Conservation (phyloP, 2,113 vertebrate genomes). For the Lichenostomus cassidix region DNA sequence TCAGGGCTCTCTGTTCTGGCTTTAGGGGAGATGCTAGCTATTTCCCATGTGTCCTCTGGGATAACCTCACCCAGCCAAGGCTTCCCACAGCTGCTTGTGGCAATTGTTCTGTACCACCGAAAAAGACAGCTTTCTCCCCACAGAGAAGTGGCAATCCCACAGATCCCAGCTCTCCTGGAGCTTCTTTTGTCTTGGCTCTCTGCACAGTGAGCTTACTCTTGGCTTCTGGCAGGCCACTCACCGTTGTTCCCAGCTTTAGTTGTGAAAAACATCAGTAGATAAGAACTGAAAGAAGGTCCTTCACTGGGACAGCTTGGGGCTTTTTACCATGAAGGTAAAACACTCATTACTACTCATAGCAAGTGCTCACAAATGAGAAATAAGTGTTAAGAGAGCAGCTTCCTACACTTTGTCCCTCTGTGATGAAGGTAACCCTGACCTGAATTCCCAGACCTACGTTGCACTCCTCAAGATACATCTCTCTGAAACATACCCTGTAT, state of each 20-base stretch:
- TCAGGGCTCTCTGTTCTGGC: conserved; percentile 25
- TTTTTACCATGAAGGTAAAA: background rate
- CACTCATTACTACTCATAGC: background rate
- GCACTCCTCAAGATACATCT: background rate
- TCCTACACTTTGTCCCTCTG: background rate
- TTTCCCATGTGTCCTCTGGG: conserved; percentile 24
- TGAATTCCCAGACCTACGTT: background rate
- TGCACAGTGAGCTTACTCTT: background rate
- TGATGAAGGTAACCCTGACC: background rate
- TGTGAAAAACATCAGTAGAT: background rate
- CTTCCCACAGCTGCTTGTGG: background rate
- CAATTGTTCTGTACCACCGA: background rate
- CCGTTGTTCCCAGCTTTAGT: background rate
- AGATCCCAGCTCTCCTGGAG: conserved; percentile 11
- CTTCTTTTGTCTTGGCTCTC: background rate
- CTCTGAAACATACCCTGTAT: background rate
- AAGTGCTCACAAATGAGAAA: background rate
- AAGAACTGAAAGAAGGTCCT: background rate
- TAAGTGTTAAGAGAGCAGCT: background rate
- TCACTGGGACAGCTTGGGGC: accelerated
- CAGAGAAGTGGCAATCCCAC: background rate
- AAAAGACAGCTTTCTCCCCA: background rate
- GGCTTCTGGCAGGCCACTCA: background rate
- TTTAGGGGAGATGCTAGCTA: background rate
- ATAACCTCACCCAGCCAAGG: conserved; percentile 35